Percentiles rank a stretch among this genome's conserved stretches.
Conservation (phyloP, 2,113 vertebrate species). For the Mobula birostris region DNA sequence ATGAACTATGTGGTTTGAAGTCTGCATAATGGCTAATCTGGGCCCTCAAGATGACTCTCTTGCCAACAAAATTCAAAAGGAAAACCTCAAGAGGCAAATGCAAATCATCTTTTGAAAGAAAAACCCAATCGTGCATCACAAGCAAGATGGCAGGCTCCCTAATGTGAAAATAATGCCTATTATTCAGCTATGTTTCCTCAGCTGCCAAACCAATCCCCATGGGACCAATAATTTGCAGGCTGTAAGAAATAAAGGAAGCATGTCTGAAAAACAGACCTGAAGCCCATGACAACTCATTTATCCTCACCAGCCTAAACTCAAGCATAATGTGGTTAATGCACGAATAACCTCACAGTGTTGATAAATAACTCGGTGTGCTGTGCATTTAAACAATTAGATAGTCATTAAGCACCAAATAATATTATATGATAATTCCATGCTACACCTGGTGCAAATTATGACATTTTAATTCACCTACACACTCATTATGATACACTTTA, state of each 20-base stretch:
- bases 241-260: conserved; percentile 42
- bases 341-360: conserved; percentile 39
- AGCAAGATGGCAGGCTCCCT: conserved; percentile 40
- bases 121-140: conserved; percentile 38
- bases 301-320: conserved; percentile 39
- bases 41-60: conserved; percentile 38
- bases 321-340: conserved; percentile 40
- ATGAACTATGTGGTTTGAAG: conserved; percentile 20
- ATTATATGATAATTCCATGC: conserved; percentile 37
- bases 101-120: conserved; percentile 39
- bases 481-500: conserved; percentile 37
- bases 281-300: conserved; percentile 48
- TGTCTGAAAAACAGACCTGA: conserved; percentile 47
- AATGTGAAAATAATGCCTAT: conserved; percentile 43
- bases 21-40: conserved; percentile 3
- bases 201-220: conserved; percentile 39
- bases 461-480: conserved; percentile 38
- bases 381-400: conserved; percentile 53
- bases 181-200: conserved; percentile 47
- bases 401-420: conserved; percentile 39
- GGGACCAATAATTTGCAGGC: conserved; percentile 44
- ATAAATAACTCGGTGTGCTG: conserved; percentile 46
- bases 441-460: conserved; percentile 45
- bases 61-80: conserved; percentile 41
- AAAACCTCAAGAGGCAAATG: conserved; percentile 43